phyloP scores from a whole-genome alignment of 2,888 invertebrate genomes.

The Pilophorus perplexus region DNA sequence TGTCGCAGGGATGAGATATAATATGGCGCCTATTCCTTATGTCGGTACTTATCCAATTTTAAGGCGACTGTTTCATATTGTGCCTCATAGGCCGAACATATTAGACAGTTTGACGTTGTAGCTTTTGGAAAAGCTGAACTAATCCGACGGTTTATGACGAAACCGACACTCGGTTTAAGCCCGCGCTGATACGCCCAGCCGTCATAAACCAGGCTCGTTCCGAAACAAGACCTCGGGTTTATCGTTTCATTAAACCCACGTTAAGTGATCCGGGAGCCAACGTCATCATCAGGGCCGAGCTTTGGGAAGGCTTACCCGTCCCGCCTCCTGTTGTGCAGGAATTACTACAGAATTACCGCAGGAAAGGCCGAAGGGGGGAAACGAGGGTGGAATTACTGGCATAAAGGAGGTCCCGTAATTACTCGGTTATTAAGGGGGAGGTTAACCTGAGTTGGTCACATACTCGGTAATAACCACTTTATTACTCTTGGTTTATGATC shows the following conservation, averaged over 20 bases:
- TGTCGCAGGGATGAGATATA: no score
- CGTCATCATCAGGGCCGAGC: slow-evolving; percentile 36
- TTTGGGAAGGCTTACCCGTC: slow-evolving; percentile 13
- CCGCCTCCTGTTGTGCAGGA: slow-evolving; percentile 19
- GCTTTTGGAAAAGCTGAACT: not conserved
- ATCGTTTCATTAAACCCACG: slow-evolving; percentile 38
- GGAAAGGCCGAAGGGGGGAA: not conserved
- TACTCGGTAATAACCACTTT: slow-evolving; percentile 41
- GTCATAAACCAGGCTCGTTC: slow-evolving; percentile 3
- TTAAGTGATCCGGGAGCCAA: slow-evolving; percentile 31
- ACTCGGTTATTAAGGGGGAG: slow-evolving; percentile 38
- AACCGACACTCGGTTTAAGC: not conserved
- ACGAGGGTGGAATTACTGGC: slow-evolving; percentile 10
- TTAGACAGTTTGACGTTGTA: no score
- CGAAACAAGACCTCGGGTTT: slow-evolving; percentile 21
- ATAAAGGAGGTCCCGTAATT: slow-evolving; percentile 39
- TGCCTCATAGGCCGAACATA: no score
- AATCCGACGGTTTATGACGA: slow-evolving; percentile 4
- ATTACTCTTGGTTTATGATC: slow-evolving; percentile 42
- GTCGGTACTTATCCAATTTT: no score
- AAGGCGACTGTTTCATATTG: no score
- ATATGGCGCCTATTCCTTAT: no score
- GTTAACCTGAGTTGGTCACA: slow-evolving; percentile 35
- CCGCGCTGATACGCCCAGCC: slow-evolving; percentile 1
- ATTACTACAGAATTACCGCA: slow-evolving; percentile 24